phyloP scores from a whole-genome alignment of 2,113 vertebrate species.

The Albula goreensis region DNA sequence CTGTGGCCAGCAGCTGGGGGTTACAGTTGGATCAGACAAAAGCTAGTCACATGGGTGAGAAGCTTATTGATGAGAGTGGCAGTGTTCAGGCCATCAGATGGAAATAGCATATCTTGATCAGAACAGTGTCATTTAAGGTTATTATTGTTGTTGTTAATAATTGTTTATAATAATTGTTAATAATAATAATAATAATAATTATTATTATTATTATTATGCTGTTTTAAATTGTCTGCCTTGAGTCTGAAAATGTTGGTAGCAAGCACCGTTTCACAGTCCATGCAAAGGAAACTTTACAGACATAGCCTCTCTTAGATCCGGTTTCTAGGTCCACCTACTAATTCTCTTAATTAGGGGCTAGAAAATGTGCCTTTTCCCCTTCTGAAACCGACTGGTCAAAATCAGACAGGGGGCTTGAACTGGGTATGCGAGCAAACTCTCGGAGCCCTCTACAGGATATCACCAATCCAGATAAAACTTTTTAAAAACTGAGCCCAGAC shows the following conservation, averaged over 20 bases:
- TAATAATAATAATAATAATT: no score
- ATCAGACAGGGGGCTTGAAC: neutral
- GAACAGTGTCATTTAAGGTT: no score
- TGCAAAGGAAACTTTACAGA: neutral
- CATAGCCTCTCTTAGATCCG: neutral
- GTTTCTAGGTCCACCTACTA: conserved; percentile 10
- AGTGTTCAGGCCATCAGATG: no score
- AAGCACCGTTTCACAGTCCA: neutral
- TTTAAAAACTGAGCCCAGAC: neutral
- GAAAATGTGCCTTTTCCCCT: neutral
- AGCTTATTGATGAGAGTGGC: no score
- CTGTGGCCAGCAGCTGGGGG: neutral
- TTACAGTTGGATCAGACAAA: no score
- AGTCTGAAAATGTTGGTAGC: no score
- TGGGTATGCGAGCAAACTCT: neutral
- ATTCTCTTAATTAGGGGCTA: neutral
- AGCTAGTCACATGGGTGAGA: no score
- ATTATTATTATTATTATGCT: no score
- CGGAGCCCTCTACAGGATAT: neutral
- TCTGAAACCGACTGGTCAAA: neutral
- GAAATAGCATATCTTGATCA: no score
- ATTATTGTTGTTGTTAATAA: no score
- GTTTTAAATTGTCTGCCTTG: no score
- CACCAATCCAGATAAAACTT: neutral
- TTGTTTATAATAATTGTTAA: no score